Conservation (phyloP, 2,888 invertebrate species). For the Isoperla grammatica region DNA sequence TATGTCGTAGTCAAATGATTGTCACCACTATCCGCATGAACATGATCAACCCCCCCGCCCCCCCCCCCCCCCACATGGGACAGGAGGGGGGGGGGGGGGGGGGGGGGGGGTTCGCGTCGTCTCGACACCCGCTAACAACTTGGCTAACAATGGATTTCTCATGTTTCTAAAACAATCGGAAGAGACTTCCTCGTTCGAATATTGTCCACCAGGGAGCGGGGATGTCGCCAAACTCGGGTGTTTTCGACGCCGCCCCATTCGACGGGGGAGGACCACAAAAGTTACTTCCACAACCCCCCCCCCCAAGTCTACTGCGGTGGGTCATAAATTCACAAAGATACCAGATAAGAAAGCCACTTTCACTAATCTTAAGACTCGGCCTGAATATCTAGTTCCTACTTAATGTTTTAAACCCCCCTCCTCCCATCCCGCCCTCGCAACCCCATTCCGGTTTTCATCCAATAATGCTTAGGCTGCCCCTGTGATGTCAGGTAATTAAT, state of each 20-base stretch:
- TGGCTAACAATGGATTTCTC: neutral
- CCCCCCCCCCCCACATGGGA: too few relatives aligned
- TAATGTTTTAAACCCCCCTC: constrained; percentile 1
- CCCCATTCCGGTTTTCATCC: too few relatives aligned
- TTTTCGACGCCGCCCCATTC: constrained; percentile 7
- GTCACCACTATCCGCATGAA: too few relatives aligned
- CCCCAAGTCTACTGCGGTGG: constrained; percentile 19
- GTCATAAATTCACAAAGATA: constrained; percentile 25
- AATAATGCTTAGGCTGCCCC: too few relatives aligned
- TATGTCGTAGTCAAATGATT: too few relatives aligned
- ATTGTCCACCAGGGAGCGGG: constrained; percentile 15
- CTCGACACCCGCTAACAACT: neutral
- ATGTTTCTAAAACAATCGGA: constrained; percentile 18
- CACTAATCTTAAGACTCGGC: constrained; percentile 23
- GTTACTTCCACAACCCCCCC: constrained; percentile 10
- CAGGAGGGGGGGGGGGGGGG: too few relatives aligned
- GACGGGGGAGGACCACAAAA: constrained; percentile 12
- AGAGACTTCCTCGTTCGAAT: constrained; percentile 5
- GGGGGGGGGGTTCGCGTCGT: neutral
- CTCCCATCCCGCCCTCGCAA: too few relatives aligned
- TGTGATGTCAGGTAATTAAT: too few relatives aligned
- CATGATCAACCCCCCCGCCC: too few relatives aligned
- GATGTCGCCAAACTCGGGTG: constrained; percentile 4
- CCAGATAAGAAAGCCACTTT: constrained; percentile 24
- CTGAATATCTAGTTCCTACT: constrained; percentile 21